phyloP scores from a whole-genome alignment of 2,888 invertebrate genomes.

The Diloba caeruleocephala region DNA sequence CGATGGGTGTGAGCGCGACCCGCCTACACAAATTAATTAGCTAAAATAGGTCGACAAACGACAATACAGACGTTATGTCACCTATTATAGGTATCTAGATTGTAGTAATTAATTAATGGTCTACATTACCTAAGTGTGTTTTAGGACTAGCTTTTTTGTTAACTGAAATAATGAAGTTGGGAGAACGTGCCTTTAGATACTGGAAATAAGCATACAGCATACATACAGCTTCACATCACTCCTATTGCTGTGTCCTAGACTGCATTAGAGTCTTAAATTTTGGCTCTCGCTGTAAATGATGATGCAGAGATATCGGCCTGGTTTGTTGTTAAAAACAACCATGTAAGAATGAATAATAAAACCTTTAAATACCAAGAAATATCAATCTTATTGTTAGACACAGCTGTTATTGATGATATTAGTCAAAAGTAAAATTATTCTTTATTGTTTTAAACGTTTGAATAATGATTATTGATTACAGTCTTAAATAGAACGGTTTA shows the following conservation, averaged over 20 bases:
- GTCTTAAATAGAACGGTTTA: not conserved
- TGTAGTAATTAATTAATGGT: constrained; percentile 27
- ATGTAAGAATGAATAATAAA: no score
- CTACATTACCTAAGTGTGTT: constrained; percentile 9
- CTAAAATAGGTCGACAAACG: constrained; percentile 62
- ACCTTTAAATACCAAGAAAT: no score
- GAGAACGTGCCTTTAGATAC: constrained; percentile 12
- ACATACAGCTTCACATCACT: constrained; percentile 27
- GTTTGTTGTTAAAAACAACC: no score
- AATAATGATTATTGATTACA: constrained; percentile 8
- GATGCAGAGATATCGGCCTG: no score
- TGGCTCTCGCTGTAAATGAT: constrained; percentile 9
- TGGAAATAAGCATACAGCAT: constrained; percentile 31
- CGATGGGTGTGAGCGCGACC: constrained; percentile 67
- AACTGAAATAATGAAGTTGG: constrained; percentile 24
- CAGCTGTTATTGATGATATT: no score
- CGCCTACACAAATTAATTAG: constrained; percentile 76
- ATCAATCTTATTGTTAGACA: no score
- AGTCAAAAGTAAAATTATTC: not conserved
- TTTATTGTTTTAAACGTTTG: constrained; percentile 4
- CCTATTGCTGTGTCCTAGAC: constrained; percentile 4
- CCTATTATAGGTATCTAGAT: constrained; percentile 31
- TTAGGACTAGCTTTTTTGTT: constrained; percentile 10
- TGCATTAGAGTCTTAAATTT: constrained; percentile 3
- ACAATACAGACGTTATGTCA: constrained; percentile 27